A percentile compares a stretch with the other conserved stretches of the same genome.
phyloP scores from a whole-genome alignment of 2,797 vertebrate species.

The Amblyopsis hoosieri region DNA sequence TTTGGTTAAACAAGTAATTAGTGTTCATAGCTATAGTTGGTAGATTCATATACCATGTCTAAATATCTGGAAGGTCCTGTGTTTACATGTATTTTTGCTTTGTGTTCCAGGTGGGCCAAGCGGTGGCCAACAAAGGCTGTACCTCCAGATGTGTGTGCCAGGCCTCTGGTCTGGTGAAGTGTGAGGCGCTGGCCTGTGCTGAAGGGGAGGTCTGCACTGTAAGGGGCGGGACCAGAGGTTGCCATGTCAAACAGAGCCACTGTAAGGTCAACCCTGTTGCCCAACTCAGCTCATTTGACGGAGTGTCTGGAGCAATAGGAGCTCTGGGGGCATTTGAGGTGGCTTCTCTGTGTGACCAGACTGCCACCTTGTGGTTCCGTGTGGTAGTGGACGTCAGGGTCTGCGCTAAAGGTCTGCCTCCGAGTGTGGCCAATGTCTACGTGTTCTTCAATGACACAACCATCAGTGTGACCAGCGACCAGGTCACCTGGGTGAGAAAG shows the following conservation, averaged over 20 bases:
- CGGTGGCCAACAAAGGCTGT: constrained; percentile 65
- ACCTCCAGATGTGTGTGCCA: constrained; percentile 71
- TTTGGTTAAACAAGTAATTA: too few relatives aligned
- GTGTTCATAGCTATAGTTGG: too few relatives aligned
- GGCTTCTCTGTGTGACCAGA: constrained; percentile 63
- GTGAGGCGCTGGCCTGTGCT: constrained; percentile 62
- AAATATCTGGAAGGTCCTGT: too few relatives aligned
- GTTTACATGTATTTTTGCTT: neutral
- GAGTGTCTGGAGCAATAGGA: constrained; percentile 42
- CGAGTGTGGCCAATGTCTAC: constrained; percentile 45
- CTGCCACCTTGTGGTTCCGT: constrained; percentile 71
- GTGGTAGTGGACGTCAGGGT: constrained; percentile 71
- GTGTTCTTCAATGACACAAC: constrained; percentile 64
- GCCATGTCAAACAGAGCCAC: constrained; percentile 52
- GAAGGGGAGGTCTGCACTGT: constrained; percentile 54
- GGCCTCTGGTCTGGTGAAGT: constrained; percentile 58
- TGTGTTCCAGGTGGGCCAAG: constrained; percentile 69
- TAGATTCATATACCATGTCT: too few relatives aligned
- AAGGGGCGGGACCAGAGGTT: constrained; percentile 62
- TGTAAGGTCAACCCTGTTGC: constrained; percentile 62
- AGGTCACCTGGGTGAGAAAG: constrained; percentile 77
- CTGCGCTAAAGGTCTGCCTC: constrained; percentile 41
- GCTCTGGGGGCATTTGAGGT: constrained; percentile 69
- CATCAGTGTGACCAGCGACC: constrained; percentile 68
- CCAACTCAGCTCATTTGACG: constrained; percentile 76